Evolutionary conservation across 2,888 invertebrate genomes (phyloP), one percentile per base, ranked within the genome.

Genomic region (Ctenicera cuprea): DNA sequence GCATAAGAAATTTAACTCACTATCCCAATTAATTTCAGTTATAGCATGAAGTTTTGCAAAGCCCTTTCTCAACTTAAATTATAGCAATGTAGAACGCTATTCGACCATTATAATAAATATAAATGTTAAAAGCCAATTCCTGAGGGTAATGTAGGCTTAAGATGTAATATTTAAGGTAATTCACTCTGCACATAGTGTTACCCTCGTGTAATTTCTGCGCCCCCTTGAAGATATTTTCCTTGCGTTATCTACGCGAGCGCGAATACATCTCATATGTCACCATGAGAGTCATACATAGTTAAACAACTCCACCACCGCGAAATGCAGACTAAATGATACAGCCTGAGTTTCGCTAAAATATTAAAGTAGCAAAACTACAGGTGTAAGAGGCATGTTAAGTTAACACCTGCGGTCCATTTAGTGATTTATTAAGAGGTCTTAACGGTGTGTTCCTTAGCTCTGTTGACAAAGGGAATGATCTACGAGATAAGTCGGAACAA

Each of bases 381-480:
- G 79, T 78, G 78, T 81, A 78, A 77, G 76, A 78, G 77, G 77
- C 72, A 74, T 77, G 79, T 77, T 77, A 78, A 78, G 77, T 78
- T 76, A 78, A 77, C 84, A 83, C 83, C 83, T 83, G 84, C 76
- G 83, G 81, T 81, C 80, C 79, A 79, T 78, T 80, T 80, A 73
- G 78, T 83, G 82, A 84, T 83, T 83, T 83, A 84, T 83, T 81
- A 82, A 81, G 78, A 77, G 78, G 79, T 80, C 80, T 80, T 78
- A 81, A 79, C 75, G 77, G 66, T 67, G 75, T 67, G 75, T 75
- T 70, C 75, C 74, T 77, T 70, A 61, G 66, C 61, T 61, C 48
- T 73, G 77, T 77, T 77, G 77, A 77, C 77, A 76, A 75, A 73
- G 69, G 65, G 73, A 76, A 74, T 76, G 77, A 79, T 79, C 74